Evolutionary conservation across 2,888 invertebrate species (phyloP).

Genomic region (Meta bourneti): DNA sequence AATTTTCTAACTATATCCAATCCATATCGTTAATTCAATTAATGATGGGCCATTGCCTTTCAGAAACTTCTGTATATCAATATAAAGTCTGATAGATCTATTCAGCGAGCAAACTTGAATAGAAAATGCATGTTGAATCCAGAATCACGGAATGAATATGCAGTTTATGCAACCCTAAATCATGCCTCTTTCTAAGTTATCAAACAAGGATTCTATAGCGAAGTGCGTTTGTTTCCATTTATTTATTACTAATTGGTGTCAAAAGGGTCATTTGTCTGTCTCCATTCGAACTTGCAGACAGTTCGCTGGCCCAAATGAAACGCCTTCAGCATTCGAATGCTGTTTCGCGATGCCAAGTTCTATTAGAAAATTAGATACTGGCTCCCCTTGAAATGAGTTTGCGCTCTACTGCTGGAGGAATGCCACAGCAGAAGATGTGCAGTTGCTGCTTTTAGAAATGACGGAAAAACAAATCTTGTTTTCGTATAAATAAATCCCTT

Average conservation of each 20-base stretch:
- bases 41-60: background rate
- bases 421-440: background rate
- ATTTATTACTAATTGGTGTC: background rate
- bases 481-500: background rate
- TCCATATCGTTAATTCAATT: background rate
- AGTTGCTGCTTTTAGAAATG: background rate
- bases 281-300: background rate
- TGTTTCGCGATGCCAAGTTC: background rate
- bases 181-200: background rate
- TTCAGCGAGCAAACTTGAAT: background rate
- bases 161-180: background rate
- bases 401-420: background rate
- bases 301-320: background rate
- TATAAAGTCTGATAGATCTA: background rate
- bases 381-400: background rate
- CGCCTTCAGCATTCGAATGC: background rate
- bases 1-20: background rate
- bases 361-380: background rate
- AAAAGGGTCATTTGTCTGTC: slow-evolving; percentile 1
- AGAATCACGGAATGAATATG: background rate
- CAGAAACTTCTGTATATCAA: background rate
- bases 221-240: background rate
- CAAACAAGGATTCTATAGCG: background rate
- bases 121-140: background rate
- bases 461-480: background rate